Evolutionary conservation across 1,140 invertebrate species (phyloP), one percentile per base, ranked within the genome.

Genomic region (Pogonomyrmex barbatus): DNA sequence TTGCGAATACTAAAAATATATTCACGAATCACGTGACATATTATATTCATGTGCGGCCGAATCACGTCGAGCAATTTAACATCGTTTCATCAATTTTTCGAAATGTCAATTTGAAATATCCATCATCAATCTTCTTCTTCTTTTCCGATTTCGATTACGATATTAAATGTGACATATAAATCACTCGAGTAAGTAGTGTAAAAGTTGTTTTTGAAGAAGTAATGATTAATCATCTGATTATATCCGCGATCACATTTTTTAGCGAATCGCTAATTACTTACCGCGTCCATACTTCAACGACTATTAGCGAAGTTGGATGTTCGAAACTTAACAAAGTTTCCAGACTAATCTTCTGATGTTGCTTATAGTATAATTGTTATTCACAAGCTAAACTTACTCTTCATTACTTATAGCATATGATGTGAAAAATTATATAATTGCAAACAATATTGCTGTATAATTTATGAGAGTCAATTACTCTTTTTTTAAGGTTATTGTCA

Each of bases 31-130:
- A 45, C 36, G 14, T 81, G 50, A 81, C 52, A 33, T 62, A 75
- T 83, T 83, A 33, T 62, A 75, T 83, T 83, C 68, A 82, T 73
- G 68, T 14, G 17, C 68, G 68, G n/a, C 4, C 39, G 36, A 30
- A 62, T 83, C 67, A 82, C 6, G 17, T 73, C 56, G 50, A 33
- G 65, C 78, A 42, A 54, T 68, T 79, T 79, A 30, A 52, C 8
- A 39, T 70, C 65, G 39, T 58, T 45, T 83, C 52, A 71, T 82
- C 68, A 83, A 83, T 83, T 83, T 75, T 83, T 75, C 68, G 56
- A 75, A 50, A 50, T 45, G 9, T 58, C 12, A 33, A 39, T 83
- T 83, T 17, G 63, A 58, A 47, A 45, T 14, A 83, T 58, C 52
- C 14, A 47, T 70, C 36, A 70, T 39, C 42, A 36, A 6, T 42